Evolutionary conservation across 2,113 vertebrate genomes (phyloP), one percentile per base, ranked within the genome.

Genomic region (Marcusenius ussheri): DNA sequence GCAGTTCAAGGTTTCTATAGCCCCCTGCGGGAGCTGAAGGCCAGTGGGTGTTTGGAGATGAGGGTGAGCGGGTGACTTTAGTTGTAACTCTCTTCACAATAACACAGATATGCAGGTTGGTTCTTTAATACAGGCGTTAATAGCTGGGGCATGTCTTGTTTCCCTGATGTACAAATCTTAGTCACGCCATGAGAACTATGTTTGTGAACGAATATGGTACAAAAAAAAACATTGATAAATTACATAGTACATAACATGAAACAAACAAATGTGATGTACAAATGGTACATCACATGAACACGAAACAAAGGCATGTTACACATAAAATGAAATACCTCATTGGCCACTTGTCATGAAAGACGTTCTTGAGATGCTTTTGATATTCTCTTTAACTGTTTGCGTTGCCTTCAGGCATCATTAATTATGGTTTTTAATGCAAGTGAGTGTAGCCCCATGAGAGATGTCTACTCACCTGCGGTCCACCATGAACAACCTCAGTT

Each of bases 1-100:
- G 8, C 45, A 21, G 24, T 88, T 93, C 93, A 21, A 39, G 89
- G n/a, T 88, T 70, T 21, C 46, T 66, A 27, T 2, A 39, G 9
- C 17, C 15, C 45, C 7, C 35, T 10, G 17, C 13, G 5, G 42
- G 50, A 31, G 24, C 13, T 13, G 88, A 89, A 51, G 88, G 47
- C n/a, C 49, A 17, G 17, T 39, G 11, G 19, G 17, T 51, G 56
- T 46, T 70, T 49, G 45, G 42, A 88, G 42, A n/a, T n/a, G 58
- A 66, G 62, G 27, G n/a, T 70, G n/a, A 70, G 62, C 0, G 3
- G 27, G 10, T 70, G 62, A 70, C 62, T 70, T 31, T 13, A 4
- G 62, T n/a, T 66, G 58, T 66, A 10, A 24, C 9, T 70, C 2
- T 31, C 62, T 70, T 13, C 62, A 31, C n/a, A 27, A 70, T 27